Evolutionary conservation across 2,797 vertebrate genomes (phyloP).

Genomic region (Sus cebifrons): DNA sequence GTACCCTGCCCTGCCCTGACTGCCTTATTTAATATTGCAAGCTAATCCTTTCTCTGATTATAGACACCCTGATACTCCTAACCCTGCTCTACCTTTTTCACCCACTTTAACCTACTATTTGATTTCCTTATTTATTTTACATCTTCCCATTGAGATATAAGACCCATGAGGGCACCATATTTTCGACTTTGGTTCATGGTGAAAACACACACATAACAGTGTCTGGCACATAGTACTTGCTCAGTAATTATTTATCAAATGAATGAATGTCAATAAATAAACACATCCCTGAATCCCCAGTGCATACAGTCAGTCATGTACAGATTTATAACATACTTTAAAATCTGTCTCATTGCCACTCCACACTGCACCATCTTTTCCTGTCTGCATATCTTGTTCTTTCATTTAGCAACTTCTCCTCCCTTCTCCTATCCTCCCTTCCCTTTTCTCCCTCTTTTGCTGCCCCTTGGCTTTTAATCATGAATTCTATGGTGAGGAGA

Average conservation of each 20-base stretch:
- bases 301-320: not conserved
- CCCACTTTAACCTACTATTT: not conserved
- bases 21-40: not conserved
- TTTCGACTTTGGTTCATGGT: not conserved
- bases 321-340: not conserved
- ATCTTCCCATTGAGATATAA: not conserved
- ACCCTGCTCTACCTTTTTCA: not conserved
- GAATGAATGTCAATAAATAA: not conserved
- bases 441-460: not conserved
- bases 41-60: not conserved
- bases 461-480: not conserved
- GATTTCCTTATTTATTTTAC: slow-evolving; percentile 14
- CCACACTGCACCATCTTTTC: not conserved
- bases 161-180: not conserved
- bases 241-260: not conserved
- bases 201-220: not conserved
- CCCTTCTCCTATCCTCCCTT: not conserved
- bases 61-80: not conserved
- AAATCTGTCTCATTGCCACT: not conserved
- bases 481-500: not conserved
- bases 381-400: not conserved
- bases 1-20: not conserved
- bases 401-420: not conserved
- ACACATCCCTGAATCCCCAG: not conserved
- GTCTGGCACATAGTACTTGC: not conserved